A percentile compares a stretch with the other conserved stretches of the same genome.
phyloP scores from a whole-genome alignment of 2,888 invertebrate genomes.

The Tenthredo notha region DNA sequence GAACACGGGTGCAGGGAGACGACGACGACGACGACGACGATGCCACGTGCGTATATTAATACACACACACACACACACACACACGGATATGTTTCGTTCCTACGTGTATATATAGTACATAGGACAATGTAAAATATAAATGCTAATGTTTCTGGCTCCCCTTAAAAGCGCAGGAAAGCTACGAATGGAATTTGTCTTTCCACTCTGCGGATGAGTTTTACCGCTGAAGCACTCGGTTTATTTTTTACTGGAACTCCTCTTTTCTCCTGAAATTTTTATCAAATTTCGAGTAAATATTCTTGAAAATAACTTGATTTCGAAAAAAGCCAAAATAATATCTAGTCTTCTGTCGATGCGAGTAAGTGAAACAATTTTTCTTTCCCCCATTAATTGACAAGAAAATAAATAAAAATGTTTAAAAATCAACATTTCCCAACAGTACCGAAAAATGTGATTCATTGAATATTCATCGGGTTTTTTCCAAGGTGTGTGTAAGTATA shows the following conservation, averaged over 20 bases:
- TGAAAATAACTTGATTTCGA: too few relatives aligned
- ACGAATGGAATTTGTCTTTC: not conserved
- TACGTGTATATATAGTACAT: not conserved
- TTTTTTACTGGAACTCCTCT: not conserved
- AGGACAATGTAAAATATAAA: conserved; percentile 25
- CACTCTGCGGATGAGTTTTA: not conserved
- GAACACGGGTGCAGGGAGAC: not conserved
- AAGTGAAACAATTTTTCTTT: too few relatives aligned
- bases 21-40: conserved; percentile 16
- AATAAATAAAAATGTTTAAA: too few relatives aligned
- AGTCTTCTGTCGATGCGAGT: too few relatives aligned
- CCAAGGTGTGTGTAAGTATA: too few relatives aligned
- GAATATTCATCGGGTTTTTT: too few relatives aligned
- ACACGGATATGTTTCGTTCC: not conserved
- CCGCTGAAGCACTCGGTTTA: not conserved
- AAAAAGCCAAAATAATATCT: too few relatives aligned
- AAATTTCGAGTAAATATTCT: too few relatives aligned
- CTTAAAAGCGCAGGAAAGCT: not conserved
- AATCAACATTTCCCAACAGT: too few relatives aligned
- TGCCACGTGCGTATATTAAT: conserved; percentile 10
- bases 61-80: not conserved
- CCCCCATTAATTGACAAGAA: too few relatives aligned
- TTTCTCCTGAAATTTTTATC: not conserved
- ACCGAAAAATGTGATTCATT: too few relatives aligned
- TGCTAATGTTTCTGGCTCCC: conserved; percentile 14